Evolutionary conservation across 2,797 vertebrate genomes (phyloP), one percentile per base, ranked within the genome.

Genomic region (Ispidina lecontei): DNA sequence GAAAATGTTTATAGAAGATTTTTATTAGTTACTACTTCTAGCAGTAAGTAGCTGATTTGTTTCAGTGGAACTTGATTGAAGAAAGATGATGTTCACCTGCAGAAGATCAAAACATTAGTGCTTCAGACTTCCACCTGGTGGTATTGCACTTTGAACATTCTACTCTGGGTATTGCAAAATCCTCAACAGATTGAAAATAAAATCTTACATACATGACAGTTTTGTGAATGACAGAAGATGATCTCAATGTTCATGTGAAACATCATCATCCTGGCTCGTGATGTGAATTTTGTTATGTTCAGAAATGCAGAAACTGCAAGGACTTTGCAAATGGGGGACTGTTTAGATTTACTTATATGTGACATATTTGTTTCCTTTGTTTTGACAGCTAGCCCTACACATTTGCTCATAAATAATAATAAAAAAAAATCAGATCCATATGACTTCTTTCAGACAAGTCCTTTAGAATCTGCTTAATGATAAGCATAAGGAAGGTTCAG

Each of bases 401-500:
- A 52, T 47, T 82, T 89, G 46, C 47, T 84, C 4, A 6, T 69
- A 84, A 95, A 88, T 90, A 90, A 62, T 68, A 6, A 39, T 14
- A 37, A 37, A 9, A 1, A 3, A n/a, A 76, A 76, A 76, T 22
- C 67, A 55, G n/a, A 47, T 84, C 71, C 35, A 47, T 87, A 69
- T 75, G 74, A 94, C 51, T 86, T 83, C 64, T 70, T 77, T 88
- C 73, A 72, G 17, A 33, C 46, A 25, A 46, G 59, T 52, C 31
- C 74, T 81, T 78, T 12, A 58, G 59, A 65, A 77, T 84, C 70
- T 84, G 6, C 31, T 46, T 78, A 69, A 94, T 1, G 3, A n/a
- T 84, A 78, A 96, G 81, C 80, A 81, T 28, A 78, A 86, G 76
- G 86, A 31, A 55, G 52, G 81, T 86, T 95, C 89, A 84, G 77